Evolutionary conservation across 2,113 vertebrate genomes (phyloP).

Genomic region (Cryptomyrus ogoouensis): DNA sequence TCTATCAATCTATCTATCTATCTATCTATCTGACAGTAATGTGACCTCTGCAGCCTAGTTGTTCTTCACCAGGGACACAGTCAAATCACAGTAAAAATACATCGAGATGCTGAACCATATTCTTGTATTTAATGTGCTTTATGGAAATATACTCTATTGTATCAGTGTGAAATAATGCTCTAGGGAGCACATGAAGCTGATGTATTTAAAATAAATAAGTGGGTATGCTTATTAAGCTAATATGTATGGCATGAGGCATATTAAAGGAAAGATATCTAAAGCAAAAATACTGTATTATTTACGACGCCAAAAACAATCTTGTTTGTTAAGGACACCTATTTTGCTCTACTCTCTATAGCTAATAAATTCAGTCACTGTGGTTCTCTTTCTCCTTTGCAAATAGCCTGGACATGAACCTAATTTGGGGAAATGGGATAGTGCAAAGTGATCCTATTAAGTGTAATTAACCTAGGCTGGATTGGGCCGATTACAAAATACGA

Average conservation of each 20-base stretch:
- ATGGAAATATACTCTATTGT: not conserved
- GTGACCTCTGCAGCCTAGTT: not conserved
- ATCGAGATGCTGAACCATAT: not conserved
- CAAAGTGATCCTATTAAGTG: conserved; percentile 9
- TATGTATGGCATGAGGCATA: not conserved
- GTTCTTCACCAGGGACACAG: not conserved
- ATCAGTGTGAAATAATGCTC: not conserved
- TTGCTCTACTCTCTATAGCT: not conserved
- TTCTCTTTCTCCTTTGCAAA: not conserved
- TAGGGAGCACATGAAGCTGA: not conserved
- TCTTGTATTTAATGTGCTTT: not conserved
- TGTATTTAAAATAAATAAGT: not conserved
- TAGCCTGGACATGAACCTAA: not conserved
- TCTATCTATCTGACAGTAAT: not conserved
- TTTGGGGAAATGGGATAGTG: not conserved
- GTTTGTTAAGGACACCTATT: not conserved
- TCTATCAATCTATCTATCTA: too few species aligned
- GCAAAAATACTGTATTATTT: not conserved
- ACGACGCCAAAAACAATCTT: not conserved
- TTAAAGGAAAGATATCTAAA: not conserved
- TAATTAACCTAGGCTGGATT: not conserved
- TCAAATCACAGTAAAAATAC: not conserved
- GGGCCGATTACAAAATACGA: not conserved
- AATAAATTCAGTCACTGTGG: not conserved
- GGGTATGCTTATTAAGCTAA: not conserved